phyloP scores from a whole-genome alignment of 2,113 vertebrate species.

The Thalassoma bifasciatum region DNA sequence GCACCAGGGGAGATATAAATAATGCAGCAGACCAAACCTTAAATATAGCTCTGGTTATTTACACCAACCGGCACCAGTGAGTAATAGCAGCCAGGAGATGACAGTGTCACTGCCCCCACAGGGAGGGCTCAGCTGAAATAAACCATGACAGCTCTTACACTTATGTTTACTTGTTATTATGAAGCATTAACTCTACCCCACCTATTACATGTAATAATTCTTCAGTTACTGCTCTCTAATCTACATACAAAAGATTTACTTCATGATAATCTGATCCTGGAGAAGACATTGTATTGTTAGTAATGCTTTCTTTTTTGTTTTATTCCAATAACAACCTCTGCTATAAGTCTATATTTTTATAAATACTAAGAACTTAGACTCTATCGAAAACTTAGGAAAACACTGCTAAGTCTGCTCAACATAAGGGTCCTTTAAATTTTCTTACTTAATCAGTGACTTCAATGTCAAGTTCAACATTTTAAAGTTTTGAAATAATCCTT shows the following conservation, averaged over 20 bases:
- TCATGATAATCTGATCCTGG: neutral
- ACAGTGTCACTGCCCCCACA: conserved; percentile 19
- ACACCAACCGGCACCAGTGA: conserved; percentile 60
- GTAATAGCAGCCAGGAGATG: conserved; percentile 50
- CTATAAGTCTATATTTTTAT: no score
- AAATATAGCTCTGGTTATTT: conserved; percentile 79
- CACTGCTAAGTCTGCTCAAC: no score
- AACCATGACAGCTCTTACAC: conserved; percentile 4
- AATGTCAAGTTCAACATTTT: no score
- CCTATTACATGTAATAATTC: no score
- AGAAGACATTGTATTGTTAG: neutral
- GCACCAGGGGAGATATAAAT: conserved; percentile 67
- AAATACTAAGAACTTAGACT: no score
- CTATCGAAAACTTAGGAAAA: no score
- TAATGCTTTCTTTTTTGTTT: neutral
- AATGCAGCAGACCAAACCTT: conserved; percentile 59
- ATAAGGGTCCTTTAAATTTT: no score
- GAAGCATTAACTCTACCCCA: no score
- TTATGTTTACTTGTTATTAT: neutral
- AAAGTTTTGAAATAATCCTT: no score
- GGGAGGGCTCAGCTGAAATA: neutral
- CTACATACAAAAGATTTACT: neutral
- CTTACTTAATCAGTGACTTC: no score
- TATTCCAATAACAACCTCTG: neutral
- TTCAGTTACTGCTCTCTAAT: neutral